These are phyloP conservation scores for Cynocephalus volans DNA, from an alignment of 2,113 vertebrate species.

Conservation along the genomic window DNA sequence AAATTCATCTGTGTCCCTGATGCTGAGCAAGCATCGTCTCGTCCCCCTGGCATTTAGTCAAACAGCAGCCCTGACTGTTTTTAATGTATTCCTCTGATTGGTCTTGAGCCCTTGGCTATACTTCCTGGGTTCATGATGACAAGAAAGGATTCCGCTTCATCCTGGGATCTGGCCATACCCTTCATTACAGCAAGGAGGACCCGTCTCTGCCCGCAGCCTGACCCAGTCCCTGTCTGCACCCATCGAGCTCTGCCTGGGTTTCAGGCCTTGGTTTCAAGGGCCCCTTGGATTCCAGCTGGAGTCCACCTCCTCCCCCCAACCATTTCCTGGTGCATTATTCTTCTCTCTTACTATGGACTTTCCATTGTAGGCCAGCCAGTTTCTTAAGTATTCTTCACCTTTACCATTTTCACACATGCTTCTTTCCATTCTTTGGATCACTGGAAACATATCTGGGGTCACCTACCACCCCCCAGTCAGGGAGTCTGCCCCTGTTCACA, in stretches of 20 bases:
- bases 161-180: neutral
- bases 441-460: neutral
- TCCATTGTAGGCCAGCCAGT: neutral
- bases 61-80: neutral
- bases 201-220: neutral
- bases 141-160: neutral
- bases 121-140: neutral
- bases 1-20: neutral
- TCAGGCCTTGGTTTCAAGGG: neutral
- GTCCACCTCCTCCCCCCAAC: neutral
- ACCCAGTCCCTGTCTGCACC: neutral
- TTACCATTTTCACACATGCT: neutral
- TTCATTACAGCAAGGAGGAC: neutral
- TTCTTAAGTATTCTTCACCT: neutral
- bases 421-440: neutral
- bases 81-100: neutral
- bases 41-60: neutral
- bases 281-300: neutral
- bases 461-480: neutral
- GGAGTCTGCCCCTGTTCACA: neutral
- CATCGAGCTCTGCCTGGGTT: neutral
- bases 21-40: neutral
- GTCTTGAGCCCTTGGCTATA: neutral
- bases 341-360: neutral
- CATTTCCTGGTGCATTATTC: neutral